phyloP scores from a whole-genome alignment of 1,140 invertebrate genomes.

The Mesaphorura yosii region DNA sequence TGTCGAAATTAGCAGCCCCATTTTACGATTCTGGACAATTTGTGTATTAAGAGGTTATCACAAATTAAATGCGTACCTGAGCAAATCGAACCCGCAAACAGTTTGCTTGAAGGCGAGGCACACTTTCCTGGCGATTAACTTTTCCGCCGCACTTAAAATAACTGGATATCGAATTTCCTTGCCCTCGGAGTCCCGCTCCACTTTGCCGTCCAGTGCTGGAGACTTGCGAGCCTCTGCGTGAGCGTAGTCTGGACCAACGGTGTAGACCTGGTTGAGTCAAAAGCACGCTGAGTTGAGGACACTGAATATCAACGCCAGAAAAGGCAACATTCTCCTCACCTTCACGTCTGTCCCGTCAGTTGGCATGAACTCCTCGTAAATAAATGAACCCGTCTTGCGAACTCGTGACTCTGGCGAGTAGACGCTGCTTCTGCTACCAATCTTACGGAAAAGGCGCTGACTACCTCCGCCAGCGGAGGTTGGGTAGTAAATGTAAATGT shows the following conservation, averaged over 20 bases:
- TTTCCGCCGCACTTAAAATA: constrained; percentile 93
- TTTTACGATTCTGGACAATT: no score
- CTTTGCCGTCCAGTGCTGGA: constrained; percentile 94
- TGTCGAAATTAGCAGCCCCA: constrained; percentile 41
- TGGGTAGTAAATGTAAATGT: constrained; percentile 99
- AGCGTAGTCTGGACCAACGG: constrained; percentile 94
- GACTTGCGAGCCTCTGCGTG: constrained; percentile 98
- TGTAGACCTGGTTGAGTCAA: constrained; percentile 44
- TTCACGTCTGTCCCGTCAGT: constrained; percentile 94
- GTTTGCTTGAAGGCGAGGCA: constrained; percentile 98
- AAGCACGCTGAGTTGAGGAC: background rate
- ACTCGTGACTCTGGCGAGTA: constrained; percentile 94
- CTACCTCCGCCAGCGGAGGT: constrained; percentile 95
- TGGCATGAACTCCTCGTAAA: constrained; percentile 99
- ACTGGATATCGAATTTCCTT: constrained; percentile 97
- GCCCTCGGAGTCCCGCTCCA: constrained; percentile 94
- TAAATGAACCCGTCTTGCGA: constrained; percentile 92
- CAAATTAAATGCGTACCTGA: constrained; percentile 51
- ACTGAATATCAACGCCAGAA: background rate
- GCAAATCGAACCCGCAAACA: constrained; percentile 97
- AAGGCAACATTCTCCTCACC: constrained; percentile 44
- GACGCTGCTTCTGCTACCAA: constrained; percentile 93
- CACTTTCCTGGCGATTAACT: constrained; percentile 96
- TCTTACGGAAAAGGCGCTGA: constrained; percentile 95
- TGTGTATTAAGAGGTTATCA: background rate